Conservation (phyloP, 2,888 invertebrate species). For the Apamea sordens region DNA sequence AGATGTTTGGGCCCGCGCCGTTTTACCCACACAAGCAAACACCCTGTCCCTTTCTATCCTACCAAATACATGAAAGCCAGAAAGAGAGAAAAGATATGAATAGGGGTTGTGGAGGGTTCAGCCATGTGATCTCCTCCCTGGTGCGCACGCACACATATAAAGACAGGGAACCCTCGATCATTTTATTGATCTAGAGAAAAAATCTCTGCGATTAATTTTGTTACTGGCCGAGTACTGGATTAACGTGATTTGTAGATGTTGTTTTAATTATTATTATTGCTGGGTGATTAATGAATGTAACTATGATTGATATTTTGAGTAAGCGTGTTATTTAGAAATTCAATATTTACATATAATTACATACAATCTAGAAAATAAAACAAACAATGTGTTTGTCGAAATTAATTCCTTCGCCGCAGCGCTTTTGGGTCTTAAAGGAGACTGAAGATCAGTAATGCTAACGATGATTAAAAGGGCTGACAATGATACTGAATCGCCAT, state of each 20-base stretch:
- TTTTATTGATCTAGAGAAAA: constrained; percentile 83
- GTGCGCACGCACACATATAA: constrained; percentile 77
- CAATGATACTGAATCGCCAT: background rate
- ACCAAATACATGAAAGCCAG: constrained; percentile 40
- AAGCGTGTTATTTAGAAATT: constrained; percentile 36
- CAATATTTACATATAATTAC: constrained; percentile 26
- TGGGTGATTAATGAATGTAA: constrained; percentile 38
- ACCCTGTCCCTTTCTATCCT: constrained; percentile 67
- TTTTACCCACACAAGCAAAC: constrained; percentile 73
- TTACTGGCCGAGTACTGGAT: constrained; percentile 66
- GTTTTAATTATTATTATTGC: constrained; percentile 56
- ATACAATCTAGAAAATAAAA: constrained; percentile 16
- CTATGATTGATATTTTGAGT: constrained; percentile 29
- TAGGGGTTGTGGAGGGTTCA: constrained; percentile 86
- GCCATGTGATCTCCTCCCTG: constrained; percentile 83
- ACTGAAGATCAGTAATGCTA: background rate
- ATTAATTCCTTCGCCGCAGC: background rate
- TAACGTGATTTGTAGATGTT: constrained; percentile 51
- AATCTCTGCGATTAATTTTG: constrained; percentile 78
- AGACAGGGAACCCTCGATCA: constrained; percentile 79
- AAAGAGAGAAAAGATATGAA: constrained; percentile 75
- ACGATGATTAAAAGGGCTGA: no score
- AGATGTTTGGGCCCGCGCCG: constrained; percentile 87
- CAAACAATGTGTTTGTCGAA: constrained; percentile 11
- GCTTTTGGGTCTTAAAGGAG: background rate